Evolutionary conservation across 2,797 vertebrate species (phyloP).

Genomic region (Syngnathus rostellatus): DNA sequence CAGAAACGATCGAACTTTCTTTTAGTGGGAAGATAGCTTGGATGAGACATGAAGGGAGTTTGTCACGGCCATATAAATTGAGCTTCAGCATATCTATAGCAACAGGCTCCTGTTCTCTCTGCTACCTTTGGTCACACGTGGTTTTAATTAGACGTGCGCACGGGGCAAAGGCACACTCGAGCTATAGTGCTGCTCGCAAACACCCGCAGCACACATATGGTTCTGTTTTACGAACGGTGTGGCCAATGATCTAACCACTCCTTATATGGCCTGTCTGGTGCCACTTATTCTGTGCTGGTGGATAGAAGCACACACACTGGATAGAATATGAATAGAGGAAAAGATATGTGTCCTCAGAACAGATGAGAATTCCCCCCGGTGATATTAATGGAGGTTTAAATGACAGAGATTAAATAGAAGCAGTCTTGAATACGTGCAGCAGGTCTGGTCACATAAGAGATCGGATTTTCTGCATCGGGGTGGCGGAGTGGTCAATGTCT

Average conservation of each 20-base stretch:
- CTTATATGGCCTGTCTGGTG: constrained; percentile 70
- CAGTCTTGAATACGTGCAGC: constrained; percentile 7
- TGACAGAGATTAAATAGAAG: neutral
- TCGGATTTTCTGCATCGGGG: constrained; percentile 28
- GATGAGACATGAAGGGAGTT: constrained; percentile 9
- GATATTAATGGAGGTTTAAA: neutral
- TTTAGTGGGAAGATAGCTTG: neutral
- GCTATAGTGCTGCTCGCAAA: constrained; percentile 26
- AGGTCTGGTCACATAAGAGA: constrained; percentile 17
- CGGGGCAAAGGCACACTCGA: constrained; percentile 21
- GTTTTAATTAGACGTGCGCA: constrained; percentile 42
- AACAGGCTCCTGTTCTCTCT: constrained; percentile 60
- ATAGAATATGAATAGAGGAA: constrained; percentile 16
- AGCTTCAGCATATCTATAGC: constrained; percentile 58
- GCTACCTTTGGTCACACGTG: constrained; percentile 62
- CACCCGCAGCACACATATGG: constrained; percentile 51
- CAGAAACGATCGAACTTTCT: neutral
- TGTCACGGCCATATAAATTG: constrained; percentile 56
- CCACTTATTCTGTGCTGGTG: constrained; percentile 64
- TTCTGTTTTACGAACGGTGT: constrained; percentile 64
- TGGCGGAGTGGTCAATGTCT: constrained; percentile 31
- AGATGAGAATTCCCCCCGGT: neutral
- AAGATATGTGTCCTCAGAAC: constrained; percentile 13
- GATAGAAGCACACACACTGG: constrained; percentile 31
- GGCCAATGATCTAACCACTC: constrained; percentile 68